Percentiles rank a stretch among this genome's conserved stretches.
These are phyloP conservation scores for Orycteropus afer DNA, from an alignment of 2,113 vertebrate species.

Conservation along the genomic window DNA sequence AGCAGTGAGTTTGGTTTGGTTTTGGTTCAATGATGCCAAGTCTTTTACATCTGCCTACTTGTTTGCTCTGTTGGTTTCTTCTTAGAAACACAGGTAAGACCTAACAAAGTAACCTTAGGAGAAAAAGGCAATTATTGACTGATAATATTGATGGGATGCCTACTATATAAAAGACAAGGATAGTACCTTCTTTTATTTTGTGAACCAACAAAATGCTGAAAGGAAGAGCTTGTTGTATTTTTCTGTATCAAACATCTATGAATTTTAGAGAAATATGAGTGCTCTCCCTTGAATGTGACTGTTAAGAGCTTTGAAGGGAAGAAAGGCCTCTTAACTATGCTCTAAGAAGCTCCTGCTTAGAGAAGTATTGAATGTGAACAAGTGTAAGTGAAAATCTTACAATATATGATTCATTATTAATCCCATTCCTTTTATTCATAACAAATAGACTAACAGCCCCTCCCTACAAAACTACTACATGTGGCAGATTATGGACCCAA, in stretches of 20 bases:
- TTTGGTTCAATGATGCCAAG: neutral
- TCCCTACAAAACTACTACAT: constrained; percentile 19
- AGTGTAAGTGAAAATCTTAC: constrained; percentile 42
- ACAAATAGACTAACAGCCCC: constrained; percentile 53
- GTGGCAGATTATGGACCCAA: constrained; percentile 34
- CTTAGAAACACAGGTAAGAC: neutral
- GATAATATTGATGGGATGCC: neutral
- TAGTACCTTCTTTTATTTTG: neutral
- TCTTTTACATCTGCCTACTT: neutral
- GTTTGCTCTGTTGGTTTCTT: neutral
- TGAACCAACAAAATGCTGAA: neutral
- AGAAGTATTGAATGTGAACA: neutral
- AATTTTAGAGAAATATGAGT: neutral
- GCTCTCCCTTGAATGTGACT: neutral
- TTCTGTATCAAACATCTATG: neutral
- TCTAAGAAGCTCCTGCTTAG: neutral
- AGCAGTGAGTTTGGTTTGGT: no score
- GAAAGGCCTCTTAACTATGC: neutral
- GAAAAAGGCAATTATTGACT: neutral
- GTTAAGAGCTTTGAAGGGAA: neutral
- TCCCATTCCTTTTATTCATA: constrained; percentile 58
- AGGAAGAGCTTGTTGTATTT: neutral
- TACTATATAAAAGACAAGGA: neutral
- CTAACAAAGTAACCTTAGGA: neutral
- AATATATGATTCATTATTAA: constrained; percentile 51